Base-by-base conservation (phyloP, 2,797 vertebrate species). In the Prunella strophiata region DNA sequence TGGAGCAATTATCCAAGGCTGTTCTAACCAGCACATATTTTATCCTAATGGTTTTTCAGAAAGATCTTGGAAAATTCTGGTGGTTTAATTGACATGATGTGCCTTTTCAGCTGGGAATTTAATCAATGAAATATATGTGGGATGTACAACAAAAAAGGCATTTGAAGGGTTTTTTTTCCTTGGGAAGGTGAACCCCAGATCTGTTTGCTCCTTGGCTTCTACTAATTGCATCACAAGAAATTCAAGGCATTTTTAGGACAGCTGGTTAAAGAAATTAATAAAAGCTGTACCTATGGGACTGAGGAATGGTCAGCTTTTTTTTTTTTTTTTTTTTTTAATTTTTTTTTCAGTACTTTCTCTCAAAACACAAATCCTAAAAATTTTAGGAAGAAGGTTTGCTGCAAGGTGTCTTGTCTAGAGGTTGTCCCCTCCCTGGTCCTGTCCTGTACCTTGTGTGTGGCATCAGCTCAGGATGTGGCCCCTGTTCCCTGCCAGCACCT, bases 1-100 rank as follows among this genome's bases (percentile, higher is more conserved):
- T 0, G 72, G 93, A 68, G 81, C 87, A 93, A 94, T 96, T 93
- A 92, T 7, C 29, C 2, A 4, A 59, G 45, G 72, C 93, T 63
- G 42, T 58, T 89, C 54, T 74, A 72, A 80, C 52, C 55, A 85
- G 52, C 18, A 57, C 77, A 40, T 77, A 22, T 54, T 65, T 85
- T 34, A 57, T 43, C 54, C 23, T 29, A n/a, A 45, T 38, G 34
- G 45, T 92, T 87, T 88, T 65, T 72, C 62, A 61, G 67, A 68
- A 88, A 57, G 58, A 62, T 42, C 55, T 48, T 59, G 52, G 71
- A 67, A 80, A 57, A 16, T 83, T 80, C n/a, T 88, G 57, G 22
- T 65, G 40, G 20, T 70, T 91, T 83, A 45, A 70, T 50, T 82
- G 68, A 43, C 32, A 20, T 42, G 34, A 47, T 12, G 50, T 10